Percentiles rank a stretch among this genome's conserved stretches.
These are phyloP conservation scores for Halisarca cf. caerulea DNA, from an alignment of 37 sponge, comb jelly and placozoan genomes.

Conservation along the genomic window DNA sequence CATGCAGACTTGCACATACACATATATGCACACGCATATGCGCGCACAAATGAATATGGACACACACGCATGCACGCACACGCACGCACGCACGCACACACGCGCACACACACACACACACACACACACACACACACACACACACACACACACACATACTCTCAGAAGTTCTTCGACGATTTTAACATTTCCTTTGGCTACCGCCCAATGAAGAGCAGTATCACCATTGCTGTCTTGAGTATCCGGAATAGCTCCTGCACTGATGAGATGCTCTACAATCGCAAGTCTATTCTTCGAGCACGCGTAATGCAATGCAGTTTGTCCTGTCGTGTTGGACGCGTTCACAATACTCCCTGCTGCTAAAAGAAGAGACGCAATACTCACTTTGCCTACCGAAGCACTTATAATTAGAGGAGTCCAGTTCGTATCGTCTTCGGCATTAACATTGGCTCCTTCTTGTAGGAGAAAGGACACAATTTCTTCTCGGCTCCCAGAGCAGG, in stretches of 20 bases:
- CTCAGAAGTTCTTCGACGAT: slow-evolving; percentile 40
- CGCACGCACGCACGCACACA: too few relatives aligned
- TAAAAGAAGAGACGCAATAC: slow-evolving; percentile 32
- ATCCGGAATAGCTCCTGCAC: slow-evolving; percentile 29
- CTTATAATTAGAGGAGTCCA: slow-evolving; percentile 74
- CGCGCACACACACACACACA: too few relatives aligned
- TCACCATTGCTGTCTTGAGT: slow-evolving; percentile 60
- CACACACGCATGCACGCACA: too few relatives aligned
- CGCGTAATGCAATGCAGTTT: slow-evolving; percentile 72
- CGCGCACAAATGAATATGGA: too few relatives aligned
- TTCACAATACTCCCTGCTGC: slow-evolving; percentile 25
- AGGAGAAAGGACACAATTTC: slow-evolving; percentile 6
- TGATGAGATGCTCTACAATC: slow-evolving; percentile 27
- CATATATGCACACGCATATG: too few relatives aligned
- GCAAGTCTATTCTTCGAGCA: slow-evolving; percentile 51
- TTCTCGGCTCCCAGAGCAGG: slow-evolving; percentile 7
- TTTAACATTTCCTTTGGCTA: slow-evolving; percentile 23
- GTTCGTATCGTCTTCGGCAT: slow-evolving; percentile 62
- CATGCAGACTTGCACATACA: too few relatives aligned
- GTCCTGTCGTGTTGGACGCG: slow-evolving; percentile 45
- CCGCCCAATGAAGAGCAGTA: slow-evolving; percentile 59
- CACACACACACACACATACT: not conserved
- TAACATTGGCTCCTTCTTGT: slow-evolving; percentile 45
- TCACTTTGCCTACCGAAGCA: slow-evolving; percentile 62
- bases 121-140: too few relatives aligned